A percentile compares a stretch with the other conserved stretches of the same genome.
phyloP scores from a whole-genome alignment of 1,140 invertebrate species.

The Macrosteles quadrilineatus region DNA sequence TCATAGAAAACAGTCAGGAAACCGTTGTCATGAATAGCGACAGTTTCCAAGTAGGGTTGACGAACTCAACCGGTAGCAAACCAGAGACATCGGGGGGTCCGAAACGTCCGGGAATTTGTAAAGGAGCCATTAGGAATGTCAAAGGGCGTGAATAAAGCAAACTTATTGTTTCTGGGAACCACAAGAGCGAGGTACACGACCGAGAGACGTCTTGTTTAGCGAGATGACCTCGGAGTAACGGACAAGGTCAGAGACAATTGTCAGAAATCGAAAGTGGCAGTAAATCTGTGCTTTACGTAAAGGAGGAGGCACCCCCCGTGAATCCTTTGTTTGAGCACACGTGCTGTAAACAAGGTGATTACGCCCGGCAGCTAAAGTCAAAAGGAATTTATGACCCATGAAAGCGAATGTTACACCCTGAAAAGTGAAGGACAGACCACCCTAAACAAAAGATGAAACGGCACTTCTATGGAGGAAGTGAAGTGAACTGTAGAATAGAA shows the following conservation, averaged over 20 bases:
- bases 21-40: not conserved
- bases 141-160: slow-evolving; percentile 6
- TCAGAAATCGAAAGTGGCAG: not conserved
- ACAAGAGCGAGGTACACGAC: not conserved
- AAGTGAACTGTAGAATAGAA: no score
- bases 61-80: slow-evolving; percentile 6
- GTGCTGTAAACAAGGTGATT: slow-evolving; percentile 24
- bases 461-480: no score
- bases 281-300: slow-evolving; percentile 5
- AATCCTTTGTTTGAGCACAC: slow-evolving; percentile 1
- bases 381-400: slow-evolving; percentile 6
- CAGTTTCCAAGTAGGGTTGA: slow-evolving; percentile 17
- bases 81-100: not conserved
- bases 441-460: slow-evolving; percentile 5
- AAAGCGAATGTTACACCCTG: not conserved
- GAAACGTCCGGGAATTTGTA: not conserved
- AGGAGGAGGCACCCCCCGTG: not conserved
- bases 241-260: slow-evolving; percentile 6
- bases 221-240: slow-evolving; percentile 3
- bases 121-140: slow-evolving; percentile 8
- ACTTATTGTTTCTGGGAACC: slow-evolving; percentile 7
- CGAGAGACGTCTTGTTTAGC: slow-evolving; percentile 1
- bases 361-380: slow-evolving; percentile 15
- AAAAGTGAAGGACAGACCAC: slow-evolving; percentile 19
- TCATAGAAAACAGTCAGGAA: no score